Percentiles rank a stretch among this genome's conserved stretches.
phyloP scores from a whole-genome alignment of 2,113 vertebrate genomes.

The Mormyrus iriodes region DNA sequence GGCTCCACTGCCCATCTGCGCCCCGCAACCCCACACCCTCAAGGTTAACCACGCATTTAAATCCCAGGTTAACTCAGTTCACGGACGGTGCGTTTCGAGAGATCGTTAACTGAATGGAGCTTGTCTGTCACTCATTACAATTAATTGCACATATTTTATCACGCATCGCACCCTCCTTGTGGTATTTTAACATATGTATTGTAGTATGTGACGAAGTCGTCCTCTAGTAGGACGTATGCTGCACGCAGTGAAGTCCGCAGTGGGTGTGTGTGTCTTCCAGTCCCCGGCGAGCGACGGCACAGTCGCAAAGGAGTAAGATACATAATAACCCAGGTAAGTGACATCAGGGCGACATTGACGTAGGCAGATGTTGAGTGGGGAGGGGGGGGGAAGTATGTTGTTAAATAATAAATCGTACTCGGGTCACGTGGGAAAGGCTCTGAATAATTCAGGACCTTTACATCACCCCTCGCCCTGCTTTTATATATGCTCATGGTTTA shows the following conservation, averaged over 20 bases:
- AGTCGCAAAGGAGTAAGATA: background rate
- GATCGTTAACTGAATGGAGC: background rate
- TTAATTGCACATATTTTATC: background rate
- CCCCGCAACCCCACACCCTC: background rate
- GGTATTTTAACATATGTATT: background rate
- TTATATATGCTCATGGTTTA: background rate
- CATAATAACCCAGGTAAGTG: constrained; percentile 4
- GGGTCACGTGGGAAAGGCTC: constrained; percentile 18
- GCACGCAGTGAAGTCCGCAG: background rate
- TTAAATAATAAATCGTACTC: constrained; percentile 23
- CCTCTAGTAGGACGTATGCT: background rate
- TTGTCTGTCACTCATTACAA: background rate
- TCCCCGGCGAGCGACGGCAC: background rate
- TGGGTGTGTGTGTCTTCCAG: background rate
- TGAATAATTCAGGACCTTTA: constrained; percentile 26
- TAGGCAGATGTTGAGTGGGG: constrained; percentile 15
- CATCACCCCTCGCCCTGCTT: constrained; percentile 15
- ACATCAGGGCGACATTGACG: constrained; percentile 25
- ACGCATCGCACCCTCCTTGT: background rate
- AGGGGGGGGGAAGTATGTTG: background rate
- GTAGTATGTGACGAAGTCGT: background rate
- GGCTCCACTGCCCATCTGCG: background rate
- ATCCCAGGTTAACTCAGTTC: background rate
- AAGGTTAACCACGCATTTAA: background rate
- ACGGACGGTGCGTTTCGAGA: background rate